Conservation (phyloP, 2,113 vertebrate species). For the Fulmarus glacialis region DNA sequence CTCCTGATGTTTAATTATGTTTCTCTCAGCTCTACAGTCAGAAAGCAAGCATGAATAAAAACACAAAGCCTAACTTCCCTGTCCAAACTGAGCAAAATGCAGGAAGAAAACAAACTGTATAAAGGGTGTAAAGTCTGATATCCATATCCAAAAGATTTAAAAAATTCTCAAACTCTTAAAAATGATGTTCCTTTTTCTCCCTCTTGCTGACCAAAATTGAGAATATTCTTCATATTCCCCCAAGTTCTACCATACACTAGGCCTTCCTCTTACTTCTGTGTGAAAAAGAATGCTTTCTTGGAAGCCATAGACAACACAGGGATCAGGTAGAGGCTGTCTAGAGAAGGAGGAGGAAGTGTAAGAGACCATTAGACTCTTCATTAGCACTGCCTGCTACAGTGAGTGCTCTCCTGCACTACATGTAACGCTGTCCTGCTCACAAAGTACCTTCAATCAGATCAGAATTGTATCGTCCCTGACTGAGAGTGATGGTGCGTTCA, state of each 20-base stretch:
- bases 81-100: background rate
- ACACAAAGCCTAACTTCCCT: background rate
- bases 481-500: background rate
- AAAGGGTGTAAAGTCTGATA: background rate
- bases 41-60: background rate
- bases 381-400: background rate
- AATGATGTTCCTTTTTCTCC: background rate
- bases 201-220: background rate
- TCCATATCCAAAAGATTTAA: background rate
- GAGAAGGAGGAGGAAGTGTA: background rate
- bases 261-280: background rate
- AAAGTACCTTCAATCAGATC: background rate
- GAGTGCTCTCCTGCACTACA: background rate
- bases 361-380: background rate
- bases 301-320: background rate
- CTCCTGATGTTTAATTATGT: background rate
- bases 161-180: background rate
- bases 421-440: background rate
- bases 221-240: background rate
- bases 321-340: background rate
- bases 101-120: background rate
- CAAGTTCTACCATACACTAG: background rate
- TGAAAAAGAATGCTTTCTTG: background rate
- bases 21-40: background rate
- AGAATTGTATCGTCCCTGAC: background rate